These are phyloP conservation scores for Drosophila ogumai DNA, from an alignment of 1,140 invertebrate genomes.

Conservation along the genomic window DNA sequence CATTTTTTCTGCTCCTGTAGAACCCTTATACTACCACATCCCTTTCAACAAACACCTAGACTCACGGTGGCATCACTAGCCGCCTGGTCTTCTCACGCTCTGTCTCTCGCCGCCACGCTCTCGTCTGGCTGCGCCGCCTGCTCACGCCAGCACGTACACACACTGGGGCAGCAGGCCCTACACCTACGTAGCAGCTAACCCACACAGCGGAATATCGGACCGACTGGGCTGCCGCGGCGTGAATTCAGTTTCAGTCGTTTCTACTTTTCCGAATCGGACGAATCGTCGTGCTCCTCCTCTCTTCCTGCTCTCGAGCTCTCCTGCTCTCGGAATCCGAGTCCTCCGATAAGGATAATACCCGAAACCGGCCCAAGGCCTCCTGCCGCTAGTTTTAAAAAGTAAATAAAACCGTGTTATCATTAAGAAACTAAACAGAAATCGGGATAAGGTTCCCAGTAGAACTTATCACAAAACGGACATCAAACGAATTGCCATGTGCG, in stretches of 20 bases:
- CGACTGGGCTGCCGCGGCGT: conserved; percentile 26
- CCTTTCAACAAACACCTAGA: background rate
- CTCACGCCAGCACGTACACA: conserved; percentile 24
- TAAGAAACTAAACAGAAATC: background rate
- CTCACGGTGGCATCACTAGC: conserved; percentile 42
- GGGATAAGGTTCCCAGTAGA: background rate
- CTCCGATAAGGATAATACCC: conserved; percentile 22
- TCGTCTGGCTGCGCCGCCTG: conserved; percentile 47
- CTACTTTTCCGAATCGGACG: conserved; percentile 37
- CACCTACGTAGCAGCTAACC: conserved; percentile 16
- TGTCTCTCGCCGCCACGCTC: conserved; percentile 22
- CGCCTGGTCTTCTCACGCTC: conserved; percentile 22
- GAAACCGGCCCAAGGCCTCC: background rate
- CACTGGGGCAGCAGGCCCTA: conserved; percentile 3
- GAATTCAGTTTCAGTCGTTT: conserved; percentile 35
- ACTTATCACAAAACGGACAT: conserved; percentile 13
- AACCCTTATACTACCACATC: background rate
- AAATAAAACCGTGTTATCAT: conserved; percentile 14
- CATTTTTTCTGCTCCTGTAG: background rate
- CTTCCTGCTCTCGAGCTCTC: conserved; percentile 7
- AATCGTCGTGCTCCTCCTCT: conserved; percentile 27
- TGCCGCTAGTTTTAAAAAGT: conserved; percentile 19
- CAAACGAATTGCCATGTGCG: conserved; percentile 28
- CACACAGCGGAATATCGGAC: conserved; percentile 1
- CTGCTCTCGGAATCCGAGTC: conserved; percentile 23